These are phyloP conservation scores for Paguma larvata DNA, from an alignment of 2,797 vertebrate species.

Conservation along the genomic window DNA sequence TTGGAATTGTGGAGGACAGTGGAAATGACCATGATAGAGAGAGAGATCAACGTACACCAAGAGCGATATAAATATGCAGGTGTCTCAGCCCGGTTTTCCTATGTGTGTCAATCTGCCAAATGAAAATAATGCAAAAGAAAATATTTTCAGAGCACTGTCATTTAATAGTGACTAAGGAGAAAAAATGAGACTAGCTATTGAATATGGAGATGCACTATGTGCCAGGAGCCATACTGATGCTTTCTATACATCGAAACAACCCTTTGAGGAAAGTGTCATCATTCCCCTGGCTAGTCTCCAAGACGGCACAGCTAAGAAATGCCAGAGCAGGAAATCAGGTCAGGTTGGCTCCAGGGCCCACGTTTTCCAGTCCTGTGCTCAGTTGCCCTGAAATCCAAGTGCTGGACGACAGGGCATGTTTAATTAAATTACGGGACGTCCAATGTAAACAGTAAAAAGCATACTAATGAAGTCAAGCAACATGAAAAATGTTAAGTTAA, in stretches of 20 bases:
- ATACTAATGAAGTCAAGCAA: constrained; percentile 7
- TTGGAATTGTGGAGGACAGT: background rate
- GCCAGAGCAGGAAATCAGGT: constrained; percentile 44
- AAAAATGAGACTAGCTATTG: constrained; percentile 29
- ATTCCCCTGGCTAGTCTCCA: background rate
- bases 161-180: background rate
- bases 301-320: background rate
- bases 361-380: background rate
- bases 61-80: background rate
- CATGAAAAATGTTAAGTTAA: background rate
- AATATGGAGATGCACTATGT: background rate
- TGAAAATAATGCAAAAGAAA: constrained; percentile 47
- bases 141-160: background rate
- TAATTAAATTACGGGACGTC: constrained; percentile 47
- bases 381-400: background rate
- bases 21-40: background rate
- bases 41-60: background rate
- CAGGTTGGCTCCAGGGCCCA: background rate
- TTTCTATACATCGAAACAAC: background rate
- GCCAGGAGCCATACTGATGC: background rate
- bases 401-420: background rate
- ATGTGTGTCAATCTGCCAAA: background rate
- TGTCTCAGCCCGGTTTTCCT: background rate
- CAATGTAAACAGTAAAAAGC: background rate
- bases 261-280: background rate